phyloP scores from a whole-genome alignment of 2,888 invertebrate species.

The Myopa testacea region DNA sequence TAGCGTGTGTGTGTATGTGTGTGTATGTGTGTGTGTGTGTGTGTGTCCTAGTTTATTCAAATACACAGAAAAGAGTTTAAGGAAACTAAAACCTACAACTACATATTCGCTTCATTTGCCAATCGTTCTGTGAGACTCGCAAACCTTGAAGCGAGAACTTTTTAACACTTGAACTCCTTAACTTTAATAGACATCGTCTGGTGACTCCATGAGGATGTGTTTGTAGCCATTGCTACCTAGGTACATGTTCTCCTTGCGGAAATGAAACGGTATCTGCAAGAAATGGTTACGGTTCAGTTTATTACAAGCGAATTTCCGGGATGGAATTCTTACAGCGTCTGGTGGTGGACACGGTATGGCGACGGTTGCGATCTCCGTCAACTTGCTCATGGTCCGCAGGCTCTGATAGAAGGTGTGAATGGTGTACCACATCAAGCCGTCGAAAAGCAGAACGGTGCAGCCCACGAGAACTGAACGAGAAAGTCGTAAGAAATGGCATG shows the following conservation, averaged over 20 bases:
- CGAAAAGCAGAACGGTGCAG: constrained; percentile 58
- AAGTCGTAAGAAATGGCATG: neutral
- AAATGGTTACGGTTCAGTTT: neutral
- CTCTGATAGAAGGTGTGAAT: constrained; percentile 65
- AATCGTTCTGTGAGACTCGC: no score
- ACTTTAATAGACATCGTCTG: constrained; percentile 61
- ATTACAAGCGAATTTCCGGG: neutral
- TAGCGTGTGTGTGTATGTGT: neutral
- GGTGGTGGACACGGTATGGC: constrained; percentile 68
- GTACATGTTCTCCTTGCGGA: constrained; percentile 67
- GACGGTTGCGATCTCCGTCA: constrained; percentile 67
- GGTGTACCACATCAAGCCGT: constrained; percentile 64
- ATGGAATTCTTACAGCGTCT: constrained; percentile 59
- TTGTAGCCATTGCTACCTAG: constrained; percentile 67
- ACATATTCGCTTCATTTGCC: no score
- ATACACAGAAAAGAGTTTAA: no score
- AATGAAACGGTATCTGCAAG: constrained; percentile 65
- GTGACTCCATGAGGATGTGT: constrained; percentile 64
- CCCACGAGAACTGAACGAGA: constrained; percentile 58
- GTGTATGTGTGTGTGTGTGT: no score
- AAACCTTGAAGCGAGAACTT: neutral
- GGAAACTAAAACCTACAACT: no score
- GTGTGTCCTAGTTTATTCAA: no score
- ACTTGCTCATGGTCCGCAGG: constrained; percentile 64
- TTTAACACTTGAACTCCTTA: no score